These are phyloP conservation scores for Hemaris fuciformis DNA, from an alignment of 2,888 invertebrate genomes.

Conservation along the genomic window DNA sequence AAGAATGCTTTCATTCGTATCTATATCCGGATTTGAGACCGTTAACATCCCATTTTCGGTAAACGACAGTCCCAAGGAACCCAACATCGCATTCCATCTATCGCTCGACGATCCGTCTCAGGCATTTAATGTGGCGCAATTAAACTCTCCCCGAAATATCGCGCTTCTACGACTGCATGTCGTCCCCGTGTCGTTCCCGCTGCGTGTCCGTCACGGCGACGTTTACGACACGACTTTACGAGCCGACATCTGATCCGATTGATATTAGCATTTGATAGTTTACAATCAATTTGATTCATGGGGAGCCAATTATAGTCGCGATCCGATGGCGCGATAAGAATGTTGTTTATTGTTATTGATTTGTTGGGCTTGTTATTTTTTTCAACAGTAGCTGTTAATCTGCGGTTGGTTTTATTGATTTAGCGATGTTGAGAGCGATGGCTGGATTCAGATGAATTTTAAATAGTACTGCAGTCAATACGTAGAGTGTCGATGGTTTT, in stretches of 20 bases:
- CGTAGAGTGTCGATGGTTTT: too few relatives aligned
- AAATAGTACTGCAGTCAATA: too few relatives aligned
- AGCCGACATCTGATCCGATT: constrained; percentile 61
- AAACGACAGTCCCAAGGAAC: neutral
- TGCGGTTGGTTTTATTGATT: neutral
- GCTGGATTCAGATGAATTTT: too few relatives aligned
- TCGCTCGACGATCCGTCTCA: constrained; percentile 68
- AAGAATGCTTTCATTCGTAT: neutral
- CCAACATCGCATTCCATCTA: constrained; percentile 48
- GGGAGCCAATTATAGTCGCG: constrained; percentile 22
- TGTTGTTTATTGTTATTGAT: neutral
- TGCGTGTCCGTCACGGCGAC: constrained; percentile 69
- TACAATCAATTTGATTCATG: constrained; percentile 3
- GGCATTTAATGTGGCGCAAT: constrained; percentile 60
- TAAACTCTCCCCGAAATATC: constrained; percentile 73
- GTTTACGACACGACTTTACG: constrained; percentile 58
- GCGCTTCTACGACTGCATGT: constrained; percentile 72
- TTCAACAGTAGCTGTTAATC: constrained; percentile 2
- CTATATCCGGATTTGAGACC: neutral
- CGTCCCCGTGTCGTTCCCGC: constrained; percentile 66
- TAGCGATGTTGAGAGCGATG: neutral
- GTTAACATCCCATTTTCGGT: neutral
- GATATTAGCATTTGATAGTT: constrained; percentile 30
- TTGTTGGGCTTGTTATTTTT: constrained; percentile 4
- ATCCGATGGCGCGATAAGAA: neutral